Conservation (phyloP, 2,797 vertebrate genomes). For the Epinephelus awoara region DNA sequence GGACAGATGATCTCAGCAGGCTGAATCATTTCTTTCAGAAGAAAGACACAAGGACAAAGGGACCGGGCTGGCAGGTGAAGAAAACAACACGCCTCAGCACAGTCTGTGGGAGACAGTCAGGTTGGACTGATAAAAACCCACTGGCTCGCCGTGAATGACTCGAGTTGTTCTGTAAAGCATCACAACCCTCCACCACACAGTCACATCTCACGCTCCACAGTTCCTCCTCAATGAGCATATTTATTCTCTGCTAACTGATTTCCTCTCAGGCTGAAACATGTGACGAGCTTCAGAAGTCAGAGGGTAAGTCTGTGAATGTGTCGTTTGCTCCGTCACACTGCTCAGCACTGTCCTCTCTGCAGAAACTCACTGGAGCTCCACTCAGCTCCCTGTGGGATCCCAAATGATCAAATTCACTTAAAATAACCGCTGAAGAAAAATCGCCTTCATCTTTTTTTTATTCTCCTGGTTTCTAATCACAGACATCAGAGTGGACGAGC, state of each 20-base stretch:
- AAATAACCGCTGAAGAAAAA: neutral
- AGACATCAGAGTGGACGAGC: too few relatives aligned
- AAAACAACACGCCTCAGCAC: slow-evolving; percentile 3
- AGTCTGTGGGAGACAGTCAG: slow-evolving; percentile 14
- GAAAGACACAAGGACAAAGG: slow-evolving; percentile 25
- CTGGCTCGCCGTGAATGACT: slow-evolving; percentile 11
- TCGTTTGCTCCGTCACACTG: neutral
- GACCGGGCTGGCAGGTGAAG: slow-evolving; percentile 18
- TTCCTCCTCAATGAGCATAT: slow-evolving; percentile 32
- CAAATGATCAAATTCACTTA: neutral
- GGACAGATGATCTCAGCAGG: slow-evolving; percentile 34
- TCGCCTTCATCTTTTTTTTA: neutral
- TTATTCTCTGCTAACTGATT: slow-evolving; percentile 35
- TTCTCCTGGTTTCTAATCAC: too few relatives aligned
- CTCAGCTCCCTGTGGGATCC: neutral
- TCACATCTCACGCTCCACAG: slow-evolving; percentile 14
- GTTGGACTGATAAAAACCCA: slow-evolving; percentile 14
- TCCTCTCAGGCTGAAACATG: slow-evolving; percentile 34
- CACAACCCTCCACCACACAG: neutral
- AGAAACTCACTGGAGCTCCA: neutral
- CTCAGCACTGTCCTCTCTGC: neutral
- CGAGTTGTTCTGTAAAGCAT: slow-evolving; percentile 24
- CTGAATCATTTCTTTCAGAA: slow-evolving; percentile 14
- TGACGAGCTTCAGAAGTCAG: slow-evolving; percentile 24
- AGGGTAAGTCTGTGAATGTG: neutral